These are phyloP conservation scores for Tribolium castaneum DNA, from an alignment of 1,140 invertebrate genomes.

Conservation along the genomic window DNA sequence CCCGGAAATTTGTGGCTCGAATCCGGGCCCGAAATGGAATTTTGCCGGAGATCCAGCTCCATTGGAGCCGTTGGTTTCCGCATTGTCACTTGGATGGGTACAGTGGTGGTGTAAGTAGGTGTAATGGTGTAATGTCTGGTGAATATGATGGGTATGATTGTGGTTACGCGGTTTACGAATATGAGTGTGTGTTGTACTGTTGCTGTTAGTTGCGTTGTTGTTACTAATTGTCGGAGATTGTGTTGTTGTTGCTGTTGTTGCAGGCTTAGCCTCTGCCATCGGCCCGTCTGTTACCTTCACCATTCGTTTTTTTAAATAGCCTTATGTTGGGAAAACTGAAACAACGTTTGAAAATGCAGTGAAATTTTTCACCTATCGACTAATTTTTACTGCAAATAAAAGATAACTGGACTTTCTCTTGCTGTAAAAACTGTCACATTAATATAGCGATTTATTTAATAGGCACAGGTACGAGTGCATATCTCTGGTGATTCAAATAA, in stretches of 20 bases:
- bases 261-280: constrained; percentile 56
- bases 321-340: constrained; percentile 23
- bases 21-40: constrained; percentile 67
- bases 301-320: constrained; percentile 53
- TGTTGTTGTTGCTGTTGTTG: constrained; percentile 33
- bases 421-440: background rate
- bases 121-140: constrained; percentile 59
- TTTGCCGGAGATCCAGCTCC: constrained; percentile 60
- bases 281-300: constrained; percentile 62
- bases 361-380: background rate
- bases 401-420: background rate
- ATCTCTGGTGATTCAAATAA: background rate
- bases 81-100: constrained; percentile 57
- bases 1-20: constrained; percentile 64
- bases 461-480: background rate
- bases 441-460: background rate
- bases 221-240: constrained; percentile 41
- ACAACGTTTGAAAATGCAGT: background rate
- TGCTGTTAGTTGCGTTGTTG: constrained; percentile 43
- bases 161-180: constrained; percentile 45
- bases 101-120: constrained; percentile 63
- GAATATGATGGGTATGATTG: constrained; percentile 56
- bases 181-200: constrained; percentile 36
- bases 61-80: constrained; percentile 42
- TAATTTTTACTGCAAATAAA: background rate